phyloP scores from a whole-genome alignment of 2,797 vertebrate species.

The Sardinella longiceps region DNA sequence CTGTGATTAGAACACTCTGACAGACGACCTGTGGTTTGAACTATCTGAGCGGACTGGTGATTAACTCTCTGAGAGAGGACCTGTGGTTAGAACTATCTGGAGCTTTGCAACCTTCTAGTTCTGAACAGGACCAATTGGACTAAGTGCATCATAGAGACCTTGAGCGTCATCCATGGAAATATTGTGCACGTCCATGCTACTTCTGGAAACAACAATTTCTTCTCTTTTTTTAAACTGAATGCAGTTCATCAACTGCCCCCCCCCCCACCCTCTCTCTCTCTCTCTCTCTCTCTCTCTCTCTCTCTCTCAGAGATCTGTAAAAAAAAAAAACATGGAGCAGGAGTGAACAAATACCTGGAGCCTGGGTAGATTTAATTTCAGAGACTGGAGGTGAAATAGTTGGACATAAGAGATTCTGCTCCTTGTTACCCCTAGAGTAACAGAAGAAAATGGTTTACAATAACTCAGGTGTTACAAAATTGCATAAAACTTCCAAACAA shows the following conservation, averaged over 20 bases:
- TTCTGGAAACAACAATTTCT: no score
- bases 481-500: not conserved
- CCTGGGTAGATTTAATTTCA: not conserved
- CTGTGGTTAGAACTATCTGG: no score
- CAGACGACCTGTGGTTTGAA: no score
- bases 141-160: no score
- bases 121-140: no score
- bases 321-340: not conserved
- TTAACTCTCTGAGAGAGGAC: no score
- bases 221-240: not conserved
- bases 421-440: not conserved
- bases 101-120: no score
- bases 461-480: not conserved
- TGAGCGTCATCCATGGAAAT: no score
- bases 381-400: not conserved
- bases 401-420: not conserved
- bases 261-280: no score
- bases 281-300: not conserved
- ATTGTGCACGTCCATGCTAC: no score
- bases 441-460: not conserved
- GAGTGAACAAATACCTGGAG: not conserved
- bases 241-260: not conserved
- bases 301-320: not conserved
- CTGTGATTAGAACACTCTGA: not conserved
- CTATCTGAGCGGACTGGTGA: no score